These are phyloP conservation scores for Rana temporaria DNA, from an alignment of 2,113 vertebrate genomes.

Conservation along the genomic window DNA sequence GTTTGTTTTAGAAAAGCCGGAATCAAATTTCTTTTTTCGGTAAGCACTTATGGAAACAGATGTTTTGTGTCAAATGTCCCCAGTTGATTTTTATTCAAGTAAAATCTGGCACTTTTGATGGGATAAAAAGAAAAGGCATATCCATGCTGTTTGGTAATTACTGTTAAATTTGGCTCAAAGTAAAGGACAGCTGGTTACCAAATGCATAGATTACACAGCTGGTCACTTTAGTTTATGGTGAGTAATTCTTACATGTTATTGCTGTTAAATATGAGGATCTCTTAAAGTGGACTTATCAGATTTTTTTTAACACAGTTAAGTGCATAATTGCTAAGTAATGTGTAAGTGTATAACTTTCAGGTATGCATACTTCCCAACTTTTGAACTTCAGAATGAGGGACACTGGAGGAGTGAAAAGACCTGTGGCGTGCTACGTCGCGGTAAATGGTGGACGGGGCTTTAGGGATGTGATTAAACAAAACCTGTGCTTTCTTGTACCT, in stretches of 20 bases:
- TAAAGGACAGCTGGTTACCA: conserved; percentile 47
- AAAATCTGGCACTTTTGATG: conserved; percentile 23
- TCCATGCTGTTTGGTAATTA: conserved; percentile 45
- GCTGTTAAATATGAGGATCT: no score
- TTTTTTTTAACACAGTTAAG: no score
- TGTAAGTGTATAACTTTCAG: no score
- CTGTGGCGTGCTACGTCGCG: no score
- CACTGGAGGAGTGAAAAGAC: no score
- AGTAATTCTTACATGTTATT: neutral
- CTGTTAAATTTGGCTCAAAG: conserved; percentile 47
- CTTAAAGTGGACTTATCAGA: no score
- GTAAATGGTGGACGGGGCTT: no score
- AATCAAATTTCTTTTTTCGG: conserved; percentile 34
- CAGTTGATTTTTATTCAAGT: conserved; percentile 38
- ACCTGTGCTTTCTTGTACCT: no score
- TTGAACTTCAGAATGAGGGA: no score
- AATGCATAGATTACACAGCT: conserved; percentile 37
- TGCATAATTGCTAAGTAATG: no score
- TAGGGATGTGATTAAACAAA: no score
- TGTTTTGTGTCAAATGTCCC: conserved; percentile 44
- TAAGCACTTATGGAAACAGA: conserved; percentile 42
- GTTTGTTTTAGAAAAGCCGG: neutral
- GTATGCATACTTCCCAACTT: no score
- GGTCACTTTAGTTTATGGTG: conserved; percentile 16
- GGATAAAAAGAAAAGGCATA: conserved; percentile 39